phyloP scores from a whole-genome alignment of 2,113 vertebrate species.

The Cacatua alba region DNA sequence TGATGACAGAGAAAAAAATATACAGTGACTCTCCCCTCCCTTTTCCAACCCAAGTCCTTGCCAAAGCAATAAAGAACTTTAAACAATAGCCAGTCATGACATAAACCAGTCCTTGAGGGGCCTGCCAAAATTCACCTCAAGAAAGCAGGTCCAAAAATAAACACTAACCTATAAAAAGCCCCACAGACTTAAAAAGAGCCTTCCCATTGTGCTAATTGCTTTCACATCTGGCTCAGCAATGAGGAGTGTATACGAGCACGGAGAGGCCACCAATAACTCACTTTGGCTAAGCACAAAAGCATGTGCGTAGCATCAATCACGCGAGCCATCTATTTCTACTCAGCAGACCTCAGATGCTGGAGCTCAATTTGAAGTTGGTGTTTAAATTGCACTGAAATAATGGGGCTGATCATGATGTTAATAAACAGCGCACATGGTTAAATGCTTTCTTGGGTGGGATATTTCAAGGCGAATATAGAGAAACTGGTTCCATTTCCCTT shows the following conservation, averaged over 20 bases:
- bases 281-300: background rate
- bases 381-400: background rate
- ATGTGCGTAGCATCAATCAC: background rate
- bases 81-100: slow-evolving; percentile 55
- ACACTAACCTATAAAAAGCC: slow-evolving; percentile 58
- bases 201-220: slow-evolving; percentile 32
- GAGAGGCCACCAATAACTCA: slow-evolving; percentile 37
- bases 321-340: background rate
- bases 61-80: slow-evolving; percentile 49
- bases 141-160: slow-evolving; percentile 56
- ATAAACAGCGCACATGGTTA: background rate
- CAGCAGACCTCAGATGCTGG: background rate
- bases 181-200: slow-evolving; percentile 9
- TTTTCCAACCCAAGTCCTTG: background rate
- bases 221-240: slow-evolving; percentile 51
- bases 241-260: background rate
- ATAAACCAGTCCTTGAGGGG: slow-evolving; percentile 16
- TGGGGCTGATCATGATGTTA: background rate
- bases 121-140: slow-evolving; percentile 59
- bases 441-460: background rate
- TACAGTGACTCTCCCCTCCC: background rate
- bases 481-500: background rate
- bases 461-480: background rate
- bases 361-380: background rate
- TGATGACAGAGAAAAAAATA: background rate